Evolutionary conservation across 2,113 vertebrate species (phyloP), one percentile per base, ranked within the genome.

Genomic region (Gadus chalcogrammus): DNA sequence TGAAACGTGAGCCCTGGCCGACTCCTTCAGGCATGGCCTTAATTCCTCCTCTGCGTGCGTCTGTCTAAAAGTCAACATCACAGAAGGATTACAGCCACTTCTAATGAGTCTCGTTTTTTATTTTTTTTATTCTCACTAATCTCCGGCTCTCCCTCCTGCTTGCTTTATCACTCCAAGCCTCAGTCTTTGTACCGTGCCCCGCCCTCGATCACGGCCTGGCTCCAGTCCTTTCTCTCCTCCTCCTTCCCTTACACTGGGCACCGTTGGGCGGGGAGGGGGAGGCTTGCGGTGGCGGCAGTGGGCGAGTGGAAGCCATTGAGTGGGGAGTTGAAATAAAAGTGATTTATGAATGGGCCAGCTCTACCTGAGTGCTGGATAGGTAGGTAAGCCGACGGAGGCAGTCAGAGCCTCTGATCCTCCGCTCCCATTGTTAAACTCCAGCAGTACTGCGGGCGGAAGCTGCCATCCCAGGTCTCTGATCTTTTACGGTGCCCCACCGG

Each of bases 311-410:
- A 86, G 89, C 84, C 84, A 86, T 82, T 87, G 82, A 90, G 88
- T 70, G 76, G 87, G 85, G 63, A 24, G 78, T 64, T 82, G 70
- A 85, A 86, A 88, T 89, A 88, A 91, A 91, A 88, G 85, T 91
- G 91, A 93, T 91, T 91, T 91, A 91, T 92, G 83, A 89, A 87
- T 87, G 88, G 86, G 83, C 76, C 81, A 80, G 42, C 42, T 84
- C 84, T 88, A 84, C 87, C 86, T 85, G 79, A 79, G 72, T 82
- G 80, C 73, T 84, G 79, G 80, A 67, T 83, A 65, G 64, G 87
- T 48, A 48, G 86, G 86, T 72, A 86, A 90, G 87, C 85, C 86
- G 79, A 80, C 84, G 87, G 88, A 73, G 86, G 68, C 84, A 74
- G 85, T 68, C 67, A 70, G 83, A 74, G 85, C 85, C 79, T 85